Base-by-base conservation (phyloP, 2,797 vertebrate species). In the Philypnodon macrostomus region DNA sequence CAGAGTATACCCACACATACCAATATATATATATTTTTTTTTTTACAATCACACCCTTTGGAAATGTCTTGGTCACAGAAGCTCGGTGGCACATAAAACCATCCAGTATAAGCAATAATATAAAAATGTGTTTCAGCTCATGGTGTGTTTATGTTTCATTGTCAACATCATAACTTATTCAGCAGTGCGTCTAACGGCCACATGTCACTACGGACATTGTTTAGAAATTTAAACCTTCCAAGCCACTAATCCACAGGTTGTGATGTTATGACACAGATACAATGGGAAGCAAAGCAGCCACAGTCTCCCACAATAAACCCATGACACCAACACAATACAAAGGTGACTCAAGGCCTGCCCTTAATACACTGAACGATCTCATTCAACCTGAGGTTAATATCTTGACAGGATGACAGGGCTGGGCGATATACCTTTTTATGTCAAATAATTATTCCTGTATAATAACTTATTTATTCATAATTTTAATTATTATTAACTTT, bases 1-100 rank as follows among this genome's bases (percentile, higher is more conserved):
- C 89, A 90, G 73, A 88, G 69, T 86, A 80, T 62, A 66, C 66
- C 48, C 59, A 44, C 72, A 34, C 56, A 41, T 49, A 38, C 51
- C 27, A 45, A 41, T 46, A 27, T 46, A 40, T 48, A 33, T 31
- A 26, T 16, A 7, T 67, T 44, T n/a, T n/a, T n/a, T n/a, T n/a
- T n/a, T n/a, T 66, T 11, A 63, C 41, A 48, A 50, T 40, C 34
- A 49, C 57, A 23, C 21, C 3, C 21, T n/a, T n/a, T n/a, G n/a
- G n/a, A n/a, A n/a, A n/a, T n/a, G n/a, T n/a, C n/a, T n/a, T n/a
- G n/a, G n/a, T n/a, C n/a, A n/a, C n/a, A n/a, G n/a, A n/a, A n/a
- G n/a, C n/a, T n/a, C n/a, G n/a, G n/a, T n/a, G n/a, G n/a, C n/a
- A n/a, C n/a, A n/a, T n/a, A n/a, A n/a, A n/a, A n/a, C n/a, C n/a